phyloP scores from a whole-genome alignment of 2,113 vertebrate species.

The Jacana jacana region DNA sequence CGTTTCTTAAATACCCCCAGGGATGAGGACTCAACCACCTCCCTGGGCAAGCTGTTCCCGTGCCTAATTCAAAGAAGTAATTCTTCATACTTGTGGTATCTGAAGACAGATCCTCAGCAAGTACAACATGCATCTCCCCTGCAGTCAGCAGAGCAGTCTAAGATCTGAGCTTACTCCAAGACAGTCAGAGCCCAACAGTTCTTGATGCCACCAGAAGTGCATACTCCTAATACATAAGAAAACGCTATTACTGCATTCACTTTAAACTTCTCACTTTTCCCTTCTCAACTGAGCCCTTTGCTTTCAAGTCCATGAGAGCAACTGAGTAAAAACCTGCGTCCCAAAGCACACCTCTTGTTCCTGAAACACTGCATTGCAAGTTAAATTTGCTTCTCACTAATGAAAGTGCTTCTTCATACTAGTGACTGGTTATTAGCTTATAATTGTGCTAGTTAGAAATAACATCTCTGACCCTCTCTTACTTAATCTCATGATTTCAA shows the following conservation, averaged over 20 bases:
- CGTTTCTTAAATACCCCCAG: too few species aligned
- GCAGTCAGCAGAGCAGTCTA: not conserved
- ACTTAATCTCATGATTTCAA: not conserved
- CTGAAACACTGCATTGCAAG: not conserved
- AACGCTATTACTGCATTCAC: not conserved
- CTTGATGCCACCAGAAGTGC: not conserved
- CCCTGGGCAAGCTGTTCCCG: too few species aligned
- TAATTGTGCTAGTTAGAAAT: not conserved
- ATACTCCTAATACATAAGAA: not conserved
- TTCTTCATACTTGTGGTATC: not conserved
- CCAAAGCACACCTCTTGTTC: not conserved
- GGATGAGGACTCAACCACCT: too few species aligned
- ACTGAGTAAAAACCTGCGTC: not conserved
- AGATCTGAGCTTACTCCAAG: not conserved
- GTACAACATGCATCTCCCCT: not conserved
- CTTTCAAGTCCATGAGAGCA: not conserved
- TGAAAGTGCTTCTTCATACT: not conserved
- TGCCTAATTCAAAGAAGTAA: too few species aligned
- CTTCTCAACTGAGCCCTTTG: not conserved
- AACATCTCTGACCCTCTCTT: not conserved
- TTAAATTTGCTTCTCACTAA: not conserved
- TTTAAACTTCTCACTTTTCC: not conserved
- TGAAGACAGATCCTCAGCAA: not conserved
- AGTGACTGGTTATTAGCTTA: not conserved
- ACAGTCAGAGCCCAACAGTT: not conserved